These are phyloP conservation scores for Trogon surrucura DNA, from an alignment of 2,113 vertebrate genomes.

Conservation along the genomic window DNA sequence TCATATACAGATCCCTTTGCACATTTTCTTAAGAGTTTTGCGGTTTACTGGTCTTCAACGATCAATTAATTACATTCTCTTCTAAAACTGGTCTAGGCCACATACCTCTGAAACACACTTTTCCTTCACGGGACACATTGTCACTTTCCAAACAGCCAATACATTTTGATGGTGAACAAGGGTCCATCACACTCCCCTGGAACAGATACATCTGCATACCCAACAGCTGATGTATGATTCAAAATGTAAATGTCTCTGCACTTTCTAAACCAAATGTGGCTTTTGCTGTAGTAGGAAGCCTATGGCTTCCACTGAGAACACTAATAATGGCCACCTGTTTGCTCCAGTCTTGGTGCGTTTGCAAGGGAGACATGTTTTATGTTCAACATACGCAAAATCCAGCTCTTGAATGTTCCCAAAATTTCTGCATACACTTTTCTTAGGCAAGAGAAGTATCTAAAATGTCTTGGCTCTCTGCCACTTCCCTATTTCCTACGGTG, in stretches of 20 bases:
- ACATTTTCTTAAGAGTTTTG: background rate
- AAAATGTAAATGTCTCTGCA: background rate
- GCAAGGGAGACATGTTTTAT: background rate
- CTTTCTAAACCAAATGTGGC: constrained; percentile 37
- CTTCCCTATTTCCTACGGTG: background rate
- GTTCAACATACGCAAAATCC: background rate
- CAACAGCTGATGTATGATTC: background rate
- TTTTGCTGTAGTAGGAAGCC: background rate
- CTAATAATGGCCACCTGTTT: background rate
- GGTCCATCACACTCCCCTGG: background rate
- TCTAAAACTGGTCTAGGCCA: background rate
- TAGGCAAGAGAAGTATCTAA: background rate
- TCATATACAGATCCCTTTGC: background rate
- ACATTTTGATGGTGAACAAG: background rate
- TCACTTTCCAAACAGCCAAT: background rate
- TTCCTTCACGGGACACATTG: background rate
- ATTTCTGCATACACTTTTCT: background rate
- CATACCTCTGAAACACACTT: background rate
- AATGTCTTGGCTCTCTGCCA: background rate
- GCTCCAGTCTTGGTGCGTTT: background rate
- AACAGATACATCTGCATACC: background rate
- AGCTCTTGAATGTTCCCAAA: background rate
- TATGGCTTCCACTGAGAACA: background rate
- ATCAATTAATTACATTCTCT: background rate
- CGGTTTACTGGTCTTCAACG: background rate